Conservation (phyloP, 2,888 invertebrate genomes). For the Anaspis maculata region DNA sequence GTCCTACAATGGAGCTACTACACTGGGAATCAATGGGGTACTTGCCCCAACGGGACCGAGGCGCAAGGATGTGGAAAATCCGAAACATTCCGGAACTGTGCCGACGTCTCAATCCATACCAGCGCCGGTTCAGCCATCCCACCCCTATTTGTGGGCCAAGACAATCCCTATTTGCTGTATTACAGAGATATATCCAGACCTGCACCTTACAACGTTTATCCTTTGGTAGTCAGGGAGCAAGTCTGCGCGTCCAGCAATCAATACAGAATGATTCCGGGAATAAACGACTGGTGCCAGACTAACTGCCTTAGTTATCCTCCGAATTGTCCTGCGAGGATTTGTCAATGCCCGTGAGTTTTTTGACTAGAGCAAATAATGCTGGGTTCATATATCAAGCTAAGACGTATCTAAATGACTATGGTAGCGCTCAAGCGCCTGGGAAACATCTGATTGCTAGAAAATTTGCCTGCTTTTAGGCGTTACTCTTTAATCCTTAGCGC, state of each 20-base stretch:
- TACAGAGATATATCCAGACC: slow-evolving; percentile 61
- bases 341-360: slow-evolving; percentile 73
- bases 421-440: too few species aligned
- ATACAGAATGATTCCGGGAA: slow-evolving; percentile 63
- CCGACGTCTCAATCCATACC: slow-evolving; percentile 75
- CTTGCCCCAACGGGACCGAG: slow-evolving; percentile 76
- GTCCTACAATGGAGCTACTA: slow-evolving; percentile 91
- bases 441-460: too few species aligned
- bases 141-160: slow-evolving; percentile 58
- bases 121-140: slow-evolving; percentile 65
- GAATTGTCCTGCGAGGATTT: slow-evolving; percentile 68
- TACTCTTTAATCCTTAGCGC: too few species aligned
- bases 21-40: slow-evolving; percentile 91
- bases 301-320: slow-evolving; percentile 84
- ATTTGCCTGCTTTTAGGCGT: too few species aligned
- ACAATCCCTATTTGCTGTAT: slow-evolving; percentile 69
- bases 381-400: too few species aligned
- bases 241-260: slow-evolving; percentile 62
- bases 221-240: slow-evolving; percentile 73
- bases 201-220: slow-evolving; percentile 57
- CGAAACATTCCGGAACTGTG: slow-evolving; percentile 87
- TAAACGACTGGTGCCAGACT: slow-evolving; percentile 75
- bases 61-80: slow-evolving; percentile 84
- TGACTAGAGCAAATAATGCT: too few species aligned
- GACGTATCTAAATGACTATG: too few species aligned